Evolutionary conservation across 2,888 invertebrate species (phyloP), one percentile per base, ranked within the genome.

Genomic region (Euphydryas editha): DNA sequence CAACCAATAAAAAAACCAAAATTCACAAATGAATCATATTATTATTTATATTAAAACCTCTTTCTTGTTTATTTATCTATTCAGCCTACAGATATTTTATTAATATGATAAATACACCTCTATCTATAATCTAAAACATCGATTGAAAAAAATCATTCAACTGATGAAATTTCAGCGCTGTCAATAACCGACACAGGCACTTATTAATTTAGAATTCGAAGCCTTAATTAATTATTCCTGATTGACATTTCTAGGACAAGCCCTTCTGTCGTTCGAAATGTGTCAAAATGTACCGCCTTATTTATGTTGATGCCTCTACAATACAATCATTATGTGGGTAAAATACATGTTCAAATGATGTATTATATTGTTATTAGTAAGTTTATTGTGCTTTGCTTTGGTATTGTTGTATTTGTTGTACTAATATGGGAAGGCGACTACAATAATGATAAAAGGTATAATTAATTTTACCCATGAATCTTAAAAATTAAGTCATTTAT

Each of bases 171-270:
- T 59, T 59, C 63, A 58, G 30, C 24, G 17, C 55, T 63, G 61
- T 62, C 67, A 59, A 65, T 46, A 65, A 37, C 57, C 47, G 55
- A 36, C 62, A 67, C 61, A 61, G 54, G 56, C 60, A 66, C 61
- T 69, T 72, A 72, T 72, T 71, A 73, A 73, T 73, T 70, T 72
- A 61, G 65, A 65, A 68, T 68, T 72, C 68, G 69, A 68, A 67
- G 67, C 67, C 37, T 20, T 72, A 72, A 75, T 76, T 75, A 77
- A 77, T 76, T 75, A 75, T 62, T 66, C 63, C 49, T 76, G 76
- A 77, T 73, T 74, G 76, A 74, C 73, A 60, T 69, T 71, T 69
- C 71, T 69, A 69, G 72, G 65, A 46, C 73, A 58, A 67, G 66
- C 68, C 72, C 69, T 75, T 74, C 74, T 70, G 70, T 47, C 62